Evolutionary conservation across 2,888 invertebrate genomes (phyloP).

Genomic region (Euplagia quadripunctaria): DNA sequence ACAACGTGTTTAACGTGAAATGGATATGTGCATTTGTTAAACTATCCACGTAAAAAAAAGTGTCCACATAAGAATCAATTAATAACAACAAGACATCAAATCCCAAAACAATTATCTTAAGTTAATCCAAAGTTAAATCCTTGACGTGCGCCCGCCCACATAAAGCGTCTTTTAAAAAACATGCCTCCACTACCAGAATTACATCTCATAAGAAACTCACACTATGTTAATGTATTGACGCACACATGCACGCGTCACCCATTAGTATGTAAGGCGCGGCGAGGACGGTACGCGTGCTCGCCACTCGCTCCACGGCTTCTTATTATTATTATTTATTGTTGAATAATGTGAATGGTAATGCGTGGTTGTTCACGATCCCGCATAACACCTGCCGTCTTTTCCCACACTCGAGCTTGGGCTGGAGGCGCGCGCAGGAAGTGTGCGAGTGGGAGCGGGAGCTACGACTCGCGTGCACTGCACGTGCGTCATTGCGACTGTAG

Average conservation of each 20-base stretch:
- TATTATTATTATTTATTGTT: conserved; percentile 88
- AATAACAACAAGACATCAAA: conserved; percentile 62
- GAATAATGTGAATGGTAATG: conserved; percentile 88
- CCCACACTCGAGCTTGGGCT: conserved; percentile 84
- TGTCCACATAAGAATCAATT: conserved; percentile 64
- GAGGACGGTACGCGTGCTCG: conserved; percentile 84
- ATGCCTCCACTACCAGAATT: conserved; percentile 64
- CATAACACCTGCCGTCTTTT: conserved; percentile 89
- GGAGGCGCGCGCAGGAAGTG: conserved; percentile 82
- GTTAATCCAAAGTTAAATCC: conserved; percentile 77
- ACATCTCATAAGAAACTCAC: conserved; percentile 55
- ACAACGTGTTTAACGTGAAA: too few species aligned
- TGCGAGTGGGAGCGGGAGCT: conserved; percentile 76
- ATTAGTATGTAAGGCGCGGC: conserved; percentile 80
- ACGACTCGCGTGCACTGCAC: conserved; percentile 74
- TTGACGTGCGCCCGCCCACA: conserved; percentile 84
- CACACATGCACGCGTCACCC: conserved; percentile 71
- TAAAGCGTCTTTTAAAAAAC: conserved; percentile 65
- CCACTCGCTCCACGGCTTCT: conserved; percentile 86
- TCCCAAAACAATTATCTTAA: conserved; percentile 81
- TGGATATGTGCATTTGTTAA: background rate
- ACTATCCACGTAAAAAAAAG: conserved; percentile 16
- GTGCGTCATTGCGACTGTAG: conserved; percentile 67
- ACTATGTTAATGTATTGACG: conserved; percentile 51
- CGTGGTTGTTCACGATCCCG: conserved; percentile 88